Evolutionary conservation across 2,888 invertebrate species (phyloP), one percentile per base, ranked within the genome.

Genomic region (Nesidiocoris tenuis): DNA sequence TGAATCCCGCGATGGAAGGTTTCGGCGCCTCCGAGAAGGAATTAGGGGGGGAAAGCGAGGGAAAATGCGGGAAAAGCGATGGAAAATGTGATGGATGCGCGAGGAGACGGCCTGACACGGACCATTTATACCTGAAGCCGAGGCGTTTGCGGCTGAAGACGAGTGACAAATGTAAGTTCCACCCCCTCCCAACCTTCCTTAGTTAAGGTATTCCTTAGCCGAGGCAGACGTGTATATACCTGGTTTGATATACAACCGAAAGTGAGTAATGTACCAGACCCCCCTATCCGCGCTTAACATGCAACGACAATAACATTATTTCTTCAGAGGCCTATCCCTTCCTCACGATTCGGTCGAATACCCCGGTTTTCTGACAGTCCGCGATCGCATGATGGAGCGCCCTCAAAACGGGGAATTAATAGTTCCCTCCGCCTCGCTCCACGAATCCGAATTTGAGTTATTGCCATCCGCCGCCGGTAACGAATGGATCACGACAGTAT

Each of bases 241-340:
- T 72, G 63, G 61, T 63, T 39, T 61, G 72, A 72, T 72, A 63
- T 72, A 72, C 72, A 72, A 56, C 61, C 55, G 61, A 54, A 72
- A 72, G 72, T 72, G 72, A 72, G 72, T 72, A 72, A 72, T 72
- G 72, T 72, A 63, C 72, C 63, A 22, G 21, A 17, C 16, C 22
- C 19, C 22, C 16, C 57, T 59, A 7, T 23, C 67, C 18, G 56
- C 25, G 61, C 72, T 72, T 72, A 63, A 63, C 72, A 72, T 72
- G 72, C 72, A 54, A 72, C 72, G 72, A 72, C 72, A 72, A 72
- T 72, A 72, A 63, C 63, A 72, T 72, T 72, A 72, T 72, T 72
- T 72, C 72, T 63, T 57, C n/a, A n/a, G 19, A 17, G 16, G 22
- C 61, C 61, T 59, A 59, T 17, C 59, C n/a, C 72, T 54, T 21